Evolutionary conservation across 1,140 invertebrate genomes (phyloP).

Genomic region (Lasioglossum albipes): DNA sequence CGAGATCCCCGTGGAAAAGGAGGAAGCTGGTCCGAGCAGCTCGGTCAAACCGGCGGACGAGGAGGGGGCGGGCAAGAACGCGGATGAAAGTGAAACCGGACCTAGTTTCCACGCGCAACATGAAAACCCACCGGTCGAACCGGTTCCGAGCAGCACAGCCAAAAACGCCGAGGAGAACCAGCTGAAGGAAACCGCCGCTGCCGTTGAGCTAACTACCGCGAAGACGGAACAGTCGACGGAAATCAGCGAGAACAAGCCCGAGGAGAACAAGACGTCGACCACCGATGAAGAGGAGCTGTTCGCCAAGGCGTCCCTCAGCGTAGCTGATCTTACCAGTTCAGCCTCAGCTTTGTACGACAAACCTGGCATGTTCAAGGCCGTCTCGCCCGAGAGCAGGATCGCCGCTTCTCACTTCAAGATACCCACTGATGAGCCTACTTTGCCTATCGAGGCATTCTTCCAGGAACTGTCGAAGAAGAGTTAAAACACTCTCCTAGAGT

Average conservation of each 20-base stretch:
- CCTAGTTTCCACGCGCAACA: neutral
- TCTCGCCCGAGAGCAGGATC: conserved; percentile 72
- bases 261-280: neutral
- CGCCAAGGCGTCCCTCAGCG: conserved; percentile 77
- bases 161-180: neutral
- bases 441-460: conserved; percentile 81
- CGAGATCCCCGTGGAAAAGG: conserved; percentile 45
- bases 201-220: neutral
- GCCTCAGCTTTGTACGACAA: conserved; percentile 78
- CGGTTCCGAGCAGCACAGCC: neutral
- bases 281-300: conserved; percentile 73
- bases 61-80: neutral
- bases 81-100: neutral
- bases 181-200: neutral
- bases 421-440: conserved; percentile 79
- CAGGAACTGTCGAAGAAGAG: conserved; percentile 74
- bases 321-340: conserved; percentile 80
- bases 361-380: conserved; percentile 77
- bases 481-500: conserved; percentile 13
- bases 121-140: neutral
- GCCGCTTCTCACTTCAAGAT: conserved; percentile 74
- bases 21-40: neutral
- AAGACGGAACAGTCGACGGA: neutral
- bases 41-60: neutral
- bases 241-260: neutral